Evolutionary conservation across 1,140 invertebrate genomes (phyloP).

Genomic region (Dolichoris vasculosae): DNA sequence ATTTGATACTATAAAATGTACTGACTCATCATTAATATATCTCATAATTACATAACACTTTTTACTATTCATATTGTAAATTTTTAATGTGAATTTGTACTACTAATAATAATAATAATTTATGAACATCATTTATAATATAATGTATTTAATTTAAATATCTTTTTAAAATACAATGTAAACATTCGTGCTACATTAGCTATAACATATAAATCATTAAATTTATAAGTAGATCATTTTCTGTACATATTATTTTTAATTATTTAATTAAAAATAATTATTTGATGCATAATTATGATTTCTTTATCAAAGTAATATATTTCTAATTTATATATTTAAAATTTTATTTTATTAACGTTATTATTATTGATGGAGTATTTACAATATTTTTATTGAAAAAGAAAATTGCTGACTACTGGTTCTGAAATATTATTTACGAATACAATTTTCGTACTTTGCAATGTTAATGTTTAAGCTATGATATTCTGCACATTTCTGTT

Average conservation of each 20-base stretch:
- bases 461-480: conserved; percentile 17
- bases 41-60: neutral
- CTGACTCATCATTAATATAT: neutral
- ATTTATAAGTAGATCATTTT: neutral
- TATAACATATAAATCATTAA: neutral
- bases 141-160: too few species aligned
- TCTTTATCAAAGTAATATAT: neutral
- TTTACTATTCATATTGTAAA: neutral
- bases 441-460: conserved; percentile 5
- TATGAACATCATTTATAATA: too few species aligned
- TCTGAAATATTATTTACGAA: conserved; percentile 18
- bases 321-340: conserved; percentile 14
- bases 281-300: neutral
- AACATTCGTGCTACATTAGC: neutral
- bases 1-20: neutral
- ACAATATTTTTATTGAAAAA: neutral
- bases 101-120: too few species aligned
- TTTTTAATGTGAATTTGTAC: neutral
- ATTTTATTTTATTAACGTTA: neutral
- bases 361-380: neutral
- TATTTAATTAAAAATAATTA: neutral
- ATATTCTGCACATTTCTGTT: conserved; percentile 20
- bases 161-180: neutral
- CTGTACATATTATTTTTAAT: neutral
- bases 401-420: neutral